Evolutionary conservation across 1,140 invertebrate species (phyloP), one percentile per base, ranked within the genome.

Genomic region (Halictus rubicundus): DNA sequence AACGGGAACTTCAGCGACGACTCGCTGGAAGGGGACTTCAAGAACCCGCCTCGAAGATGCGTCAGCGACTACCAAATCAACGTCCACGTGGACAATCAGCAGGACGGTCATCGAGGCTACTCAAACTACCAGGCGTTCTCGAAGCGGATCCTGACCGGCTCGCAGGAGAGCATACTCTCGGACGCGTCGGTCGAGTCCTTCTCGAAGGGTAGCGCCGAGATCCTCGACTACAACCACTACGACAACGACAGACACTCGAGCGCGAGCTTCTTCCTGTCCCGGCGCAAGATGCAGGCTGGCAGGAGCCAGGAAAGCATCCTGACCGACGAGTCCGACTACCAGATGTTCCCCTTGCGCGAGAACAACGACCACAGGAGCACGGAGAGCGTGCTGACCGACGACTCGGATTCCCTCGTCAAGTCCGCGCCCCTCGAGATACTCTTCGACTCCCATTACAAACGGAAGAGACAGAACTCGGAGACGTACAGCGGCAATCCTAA

Each of bases 61-160:
- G 93, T 96, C 39, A 96, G 96, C 12, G 96, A 97, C 85, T 96
- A 97, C 88, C 96, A 96, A 88, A 96, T 97, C 54, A 96, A 96
- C 80, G 92, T 91, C n/a, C 83, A 89, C 70, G 76, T 89, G 3
- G 88, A 89, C 71, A 57, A 68, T 73, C 87, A 70, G 9, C 68
- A 82, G 52, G 63, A 77, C 19, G 78, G 80, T 1, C 76, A 86
- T 57, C 87, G 86, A 78, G 89, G 88, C 49, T 90, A 90, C 71
- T 60, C 78, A 1, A 86, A 87, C 61, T 88, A 84, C 70, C 78
- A 88, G 12, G 83, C 77, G 21, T 86, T 91, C 46, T 82, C 86
- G 8, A 87, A 87, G 46, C 87, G 86, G 12, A 83, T 81, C 1
- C 59, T 89, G 0, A 92, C 90, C 12, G 91, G 95, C 69, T 96